These are phyloP conservation scores for Falco novaeseelandiae DNA, from an alignment of 2,797 vertebrate species.

Conservation along the genomic window DNA sequence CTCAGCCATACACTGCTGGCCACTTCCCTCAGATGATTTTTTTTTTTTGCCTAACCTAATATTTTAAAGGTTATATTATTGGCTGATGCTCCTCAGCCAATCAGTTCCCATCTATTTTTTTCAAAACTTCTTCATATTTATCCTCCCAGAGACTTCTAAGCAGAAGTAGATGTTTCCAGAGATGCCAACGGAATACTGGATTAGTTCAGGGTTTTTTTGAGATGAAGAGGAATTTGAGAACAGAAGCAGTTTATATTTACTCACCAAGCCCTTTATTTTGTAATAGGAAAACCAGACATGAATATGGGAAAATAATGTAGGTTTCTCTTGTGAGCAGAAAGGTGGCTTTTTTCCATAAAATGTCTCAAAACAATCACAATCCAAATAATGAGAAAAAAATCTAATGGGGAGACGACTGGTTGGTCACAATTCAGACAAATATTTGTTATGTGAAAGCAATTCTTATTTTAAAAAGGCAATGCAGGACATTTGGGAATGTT, in stretches of 20 bases:
- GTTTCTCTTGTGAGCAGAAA: neutral
- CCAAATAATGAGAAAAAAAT: neutral
- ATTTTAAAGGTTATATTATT: neutral
- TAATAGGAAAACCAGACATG: neutral
- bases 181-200: neutral
- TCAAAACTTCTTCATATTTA: neutral
- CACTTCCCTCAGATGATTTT: neutral
- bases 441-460: constrained; percentile 36
- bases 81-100: neutral
- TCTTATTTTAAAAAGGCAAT: neutral
- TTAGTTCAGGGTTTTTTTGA: neutral
- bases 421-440: constrained; percentile 25
- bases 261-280: neutral
- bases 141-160: neutral
- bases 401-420: neutral
- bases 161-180: neutral
- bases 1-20: neutral
- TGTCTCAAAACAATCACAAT: neutral
- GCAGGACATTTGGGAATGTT: neutral
- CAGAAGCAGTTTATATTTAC: neutral
- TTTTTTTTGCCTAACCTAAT: neutral
- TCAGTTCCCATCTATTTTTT: neutral
- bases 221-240: neutral
- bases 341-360: neutral
- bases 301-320: neutral